These are phyloP conservation scores for Ecliptopera silaceata DNA, from an alignment of 2,888 invertebrate genomes.

Conservation along the genomic window DNA sequence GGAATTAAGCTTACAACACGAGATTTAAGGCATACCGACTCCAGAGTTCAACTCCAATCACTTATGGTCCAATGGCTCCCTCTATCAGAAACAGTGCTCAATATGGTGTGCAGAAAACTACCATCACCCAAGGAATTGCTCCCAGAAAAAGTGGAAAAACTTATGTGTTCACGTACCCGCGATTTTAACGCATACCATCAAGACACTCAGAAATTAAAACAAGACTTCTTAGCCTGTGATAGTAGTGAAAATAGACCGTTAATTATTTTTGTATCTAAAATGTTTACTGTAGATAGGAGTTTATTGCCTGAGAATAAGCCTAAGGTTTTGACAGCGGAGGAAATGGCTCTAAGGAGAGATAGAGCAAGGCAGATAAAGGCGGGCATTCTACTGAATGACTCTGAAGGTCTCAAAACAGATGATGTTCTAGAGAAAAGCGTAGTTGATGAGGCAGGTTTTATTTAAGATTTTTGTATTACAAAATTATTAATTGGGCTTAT, in stretches of 20 bases:
- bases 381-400: conserved; percentile 71
- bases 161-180: conserved; percentile 89
- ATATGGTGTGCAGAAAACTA: conserved; percentile 91
- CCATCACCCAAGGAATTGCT: conserved; percentile 91
- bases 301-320: conserved; percentile 91
- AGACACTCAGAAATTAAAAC: conserved; percentile 87
- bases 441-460: conserved; percentile 59
- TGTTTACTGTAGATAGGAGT: conserved; percentile 92
- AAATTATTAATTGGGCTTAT: too few species aligned
- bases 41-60: conserved; percentile 89
- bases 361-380: conserved; percentile 86
- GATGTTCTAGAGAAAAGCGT: conserved; percentile 54
- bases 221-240: conserved; percentile 87
- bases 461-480: too few species aligned
- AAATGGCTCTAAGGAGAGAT: conserved; percentile 87
- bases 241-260: conserved; percentile 85
- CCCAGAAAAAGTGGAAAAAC: conserved; percentile 90
- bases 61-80: conserved; percentile 96
- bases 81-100: conserved; percentile 90
- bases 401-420: conserved; percentile 45
- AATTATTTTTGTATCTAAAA: conserved; percentile 93
- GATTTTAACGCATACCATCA: conserved; percentile 86
- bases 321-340: conserved; percentile 89
- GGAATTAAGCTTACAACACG: conserved; percentile 88
- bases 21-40: conserved; percentile 91